These are phyloP conservation scores for Argyresthia goedartella DNA, from an alignment of 2,888 invertebrate species.

Conservation along the genomic window DNA sequence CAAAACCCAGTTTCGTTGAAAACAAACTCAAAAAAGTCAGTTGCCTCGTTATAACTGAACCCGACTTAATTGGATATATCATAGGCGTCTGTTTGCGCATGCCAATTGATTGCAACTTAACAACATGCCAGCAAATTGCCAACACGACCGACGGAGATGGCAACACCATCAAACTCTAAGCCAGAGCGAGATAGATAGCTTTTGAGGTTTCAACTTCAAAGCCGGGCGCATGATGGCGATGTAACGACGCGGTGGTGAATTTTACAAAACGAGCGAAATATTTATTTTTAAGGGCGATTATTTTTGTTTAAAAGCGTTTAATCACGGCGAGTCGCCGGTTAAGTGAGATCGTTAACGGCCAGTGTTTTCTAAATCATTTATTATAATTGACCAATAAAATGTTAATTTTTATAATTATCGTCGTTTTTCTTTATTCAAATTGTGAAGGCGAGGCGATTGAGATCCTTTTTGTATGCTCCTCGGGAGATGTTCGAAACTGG, in stretches of 20 bases:
- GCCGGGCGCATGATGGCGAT: slow-evolving; percentile 38
- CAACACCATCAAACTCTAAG: slow-evolving; percentile 7
- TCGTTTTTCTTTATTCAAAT: slow-evolving; percentile 22
- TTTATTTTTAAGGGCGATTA: slow-evolving; percentile 23
- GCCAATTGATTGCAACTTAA: slow-evolving; percentile 72
- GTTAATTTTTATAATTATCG: slow-evolving; percentile 46
- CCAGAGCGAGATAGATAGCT: slow-evolving; percentile 19
- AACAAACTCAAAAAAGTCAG: slow-evolving; percentile 1
- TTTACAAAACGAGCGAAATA: slow-evolving; percentile 19
- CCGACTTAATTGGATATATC: slow-evolving; percentile 65
- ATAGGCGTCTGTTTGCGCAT: slow-evolving; percentile 72
- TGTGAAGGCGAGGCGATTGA: slow-evolving; percentile 4
- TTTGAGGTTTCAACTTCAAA: slow-evolving; percentile 16
- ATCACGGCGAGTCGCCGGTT: slow-evolving; percentile 32
- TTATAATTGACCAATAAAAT: slow-evolving; percentile 57
- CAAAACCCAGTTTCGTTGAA: background rate
- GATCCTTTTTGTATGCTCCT: background rate
- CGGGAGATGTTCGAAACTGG: background rate
- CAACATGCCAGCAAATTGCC: slow-evolving; percentile 67
- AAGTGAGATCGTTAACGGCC: slow-evolving; percentile 30
- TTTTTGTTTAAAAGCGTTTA: slow-evolving; percentile 56
- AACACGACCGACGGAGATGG: slow-evolving; percentile 33
- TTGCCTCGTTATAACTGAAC: background rate
- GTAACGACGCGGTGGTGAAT: slow-evolving; percentile 32
- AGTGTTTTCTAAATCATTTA: slow-evolving; percentile 44